Evolutionary conservation across 2,797 vertebrate species (phyloP).

Genomic region (Galaxias olidus): DNA sequence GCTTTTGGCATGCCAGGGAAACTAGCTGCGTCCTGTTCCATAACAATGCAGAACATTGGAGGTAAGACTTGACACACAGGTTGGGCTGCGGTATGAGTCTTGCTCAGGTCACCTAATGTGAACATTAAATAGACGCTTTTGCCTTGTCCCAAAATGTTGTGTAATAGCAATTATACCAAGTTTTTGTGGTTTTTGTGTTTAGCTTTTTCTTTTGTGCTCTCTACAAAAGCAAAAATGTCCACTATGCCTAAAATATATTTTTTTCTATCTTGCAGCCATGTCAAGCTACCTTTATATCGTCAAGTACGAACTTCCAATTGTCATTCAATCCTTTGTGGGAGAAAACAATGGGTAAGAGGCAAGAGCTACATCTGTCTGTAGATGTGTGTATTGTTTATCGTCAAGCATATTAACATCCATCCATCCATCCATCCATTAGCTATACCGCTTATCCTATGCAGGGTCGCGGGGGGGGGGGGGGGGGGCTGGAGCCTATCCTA

Average conservation of each 20-base stretch:
- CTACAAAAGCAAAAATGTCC: slow-evolving; percentile 12
- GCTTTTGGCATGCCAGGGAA: slow-evolving; percentile 94
- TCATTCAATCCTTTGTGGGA: slow-evolving; percentile 87
- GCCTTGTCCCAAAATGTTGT: background rate
- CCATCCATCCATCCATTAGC: too few species aligned
- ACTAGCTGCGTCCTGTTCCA: slow-evolving; percentile 90
- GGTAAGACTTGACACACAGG: slow-evolving; percentile 67
- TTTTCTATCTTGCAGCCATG: slow-evolving; percentile 85
- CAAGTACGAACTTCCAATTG: slow-evolving; percentile 97
- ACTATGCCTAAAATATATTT: slow-evolving; percentile 19
- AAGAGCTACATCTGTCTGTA: background rate
- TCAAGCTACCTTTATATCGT: slow-evolving; percentile 99
- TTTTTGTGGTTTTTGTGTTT: background rate
- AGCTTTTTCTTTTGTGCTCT: slow-evolving; percentile 1
- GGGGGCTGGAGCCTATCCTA: too few species aligned
- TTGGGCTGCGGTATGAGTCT: too few species aligned
- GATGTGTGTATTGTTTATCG: background rate
- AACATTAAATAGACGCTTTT: background rate
- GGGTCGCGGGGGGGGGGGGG: too few species aligned
- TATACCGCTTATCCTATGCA: too few species aligned
- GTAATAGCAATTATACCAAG: slow-evolving; percentile 8
- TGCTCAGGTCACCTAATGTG: too few species aligned
- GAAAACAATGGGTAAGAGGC: slow-evolving; percentile 78
- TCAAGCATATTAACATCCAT: background rate
- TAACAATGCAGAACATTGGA: slow-evolving; percentile 98